A percentile compares a stretch with the other conserved stretches of the same genome.
Evolutionary conservation across 2,113 vertebrate genomes (phyloP).

Genomic region (Lophochroa leadbeateri): DNA sequence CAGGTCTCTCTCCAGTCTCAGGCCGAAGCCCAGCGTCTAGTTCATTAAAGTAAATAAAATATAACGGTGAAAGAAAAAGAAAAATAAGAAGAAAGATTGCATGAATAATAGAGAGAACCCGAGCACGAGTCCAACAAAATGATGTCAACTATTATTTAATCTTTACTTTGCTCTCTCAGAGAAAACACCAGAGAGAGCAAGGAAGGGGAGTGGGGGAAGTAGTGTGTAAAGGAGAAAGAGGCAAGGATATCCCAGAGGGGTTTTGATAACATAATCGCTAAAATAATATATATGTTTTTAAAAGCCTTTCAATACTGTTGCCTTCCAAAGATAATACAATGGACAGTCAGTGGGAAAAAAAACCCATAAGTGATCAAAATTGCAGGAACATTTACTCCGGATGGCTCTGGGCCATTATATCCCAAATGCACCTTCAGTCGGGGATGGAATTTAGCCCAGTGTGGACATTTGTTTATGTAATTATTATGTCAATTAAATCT

Average conservation of each 20-base stretch:
- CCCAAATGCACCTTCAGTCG: neutral
- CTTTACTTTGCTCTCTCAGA: slow-evolving; percentile 39
- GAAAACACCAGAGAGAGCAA: slow-evolving; percentile 20
- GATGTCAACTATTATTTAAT: slow-evolving; percentile 58
- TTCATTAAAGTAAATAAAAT: slow-evolving; percentile 53
- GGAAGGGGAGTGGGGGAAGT: neutral
- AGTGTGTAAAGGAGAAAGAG: neutral
- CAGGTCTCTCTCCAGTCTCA: slow-evolving; percentile 5
- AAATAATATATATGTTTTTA: slow-evolving; percentile 50
- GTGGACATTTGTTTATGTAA: neutral
- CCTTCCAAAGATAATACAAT: slow-evolving; percentile 59
- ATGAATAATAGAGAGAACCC: slow-evolving; percentile 50
- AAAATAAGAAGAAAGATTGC: slow-evolving; percentile 35
- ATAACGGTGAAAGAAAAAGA: slow-evolving; percentile 39
- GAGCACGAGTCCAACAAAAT: slow-evolving; percentile 52
- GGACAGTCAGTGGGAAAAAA: neutral
- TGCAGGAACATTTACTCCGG: neutral
- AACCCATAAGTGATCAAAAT: neutral
- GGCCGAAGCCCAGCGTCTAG: neutral
- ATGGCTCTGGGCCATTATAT: neutral
- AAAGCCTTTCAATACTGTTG: slow-evolving; percentile 53
- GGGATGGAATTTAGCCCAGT: neutral
- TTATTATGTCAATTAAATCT: neutral
- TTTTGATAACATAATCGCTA: slow-evolving; percentile 63
- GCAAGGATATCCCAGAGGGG: slow-evolving; percentile 8